A percentile compares a stretch with the other conserved stretches of the same genome.
Evolutionary conservation across 1,140 invertebrate species (phyloP).

Genomic region (Drosophila prosaltans): DNA sequence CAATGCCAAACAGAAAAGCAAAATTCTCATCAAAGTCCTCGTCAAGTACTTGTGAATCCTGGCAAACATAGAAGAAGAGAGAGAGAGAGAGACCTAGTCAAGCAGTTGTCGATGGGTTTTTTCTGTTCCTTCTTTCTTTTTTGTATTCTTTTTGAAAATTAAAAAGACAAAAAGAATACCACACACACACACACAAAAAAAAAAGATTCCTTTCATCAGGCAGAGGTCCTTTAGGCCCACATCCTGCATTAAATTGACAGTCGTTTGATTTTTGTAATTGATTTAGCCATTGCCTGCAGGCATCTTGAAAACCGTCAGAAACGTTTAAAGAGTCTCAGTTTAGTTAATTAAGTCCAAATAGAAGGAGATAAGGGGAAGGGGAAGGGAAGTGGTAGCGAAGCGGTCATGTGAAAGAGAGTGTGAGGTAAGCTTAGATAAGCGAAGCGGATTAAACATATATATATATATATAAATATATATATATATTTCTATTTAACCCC

Average conservation of each 20-base stretch:
- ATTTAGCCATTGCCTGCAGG: conserved; percentile 51
- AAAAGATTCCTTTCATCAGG: not conserved
- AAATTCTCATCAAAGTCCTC: conserved; percentile 4
- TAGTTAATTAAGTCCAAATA: not conserved
- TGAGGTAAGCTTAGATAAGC: not conserved
- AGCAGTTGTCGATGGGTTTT: conserved; percentile 1
- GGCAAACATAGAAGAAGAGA: not conserved
- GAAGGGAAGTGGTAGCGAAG: too few relatives aligned
- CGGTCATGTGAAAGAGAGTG: too few relatives aligned
- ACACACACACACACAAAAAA: too few relatives aligned
- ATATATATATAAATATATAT: too few relatives aligned
- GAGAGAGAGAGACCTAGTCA: conserved; percentile 10
- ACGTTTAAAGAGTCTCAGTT: conserved; percentile 1
- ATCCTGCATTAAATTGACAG: conserved; percentile 54
- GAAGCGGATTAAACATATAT: not conserved
- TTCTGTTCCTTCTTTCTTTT: not conserved
- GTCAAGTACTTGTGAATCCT: conserved; percentile 44
- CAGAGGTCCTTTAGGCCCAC: not conserved
- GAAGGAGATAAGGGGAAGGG: too few relatives aligned
- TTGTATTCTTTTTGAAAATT: not conserved
- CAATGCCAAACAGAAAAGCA: not conserved
- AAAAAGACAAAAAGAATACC: not conserved
- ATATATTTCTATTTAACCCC: conserved; percentile 9
- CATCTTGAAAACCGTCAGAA: conserved; percentile 3
- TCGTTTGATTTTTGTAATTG: conserved; percentile 71